A percentile compares a stretch with the other conserved stretches of the same genome.
Conservation (phyloP, 2,888 invertebrate genomes). For the Archips xylosteana region DNA sequence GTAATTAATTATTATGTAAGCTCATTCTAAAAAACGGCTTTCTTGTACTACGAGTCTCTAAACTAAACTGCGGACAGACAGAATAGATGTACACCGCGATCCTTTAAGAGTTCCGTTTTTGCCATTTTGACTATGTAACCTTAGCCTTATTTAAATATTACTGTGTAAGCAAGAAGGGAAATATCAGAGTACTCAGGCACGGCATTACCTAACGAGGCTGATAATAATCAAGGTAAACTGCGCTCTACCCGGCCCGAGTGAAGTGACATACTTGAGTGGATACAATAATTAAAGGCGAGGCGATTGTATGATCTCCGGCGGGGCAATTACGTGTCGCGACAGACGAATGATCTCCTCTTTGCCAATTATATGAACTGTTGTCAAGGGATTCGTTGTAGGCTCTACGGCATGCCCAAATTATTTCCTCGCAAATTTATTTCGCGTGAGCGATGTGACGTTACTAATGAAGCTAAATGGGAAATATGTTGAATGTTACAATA, state of each 20-base stretch:
- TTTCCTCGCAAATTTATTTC: background rate
- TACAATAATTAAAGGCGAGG: slow-evolving; percentile 37
- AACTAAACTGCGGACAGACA: too few relatives aligned
- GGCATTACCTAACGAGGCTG: slow-evolving; percentile 9
- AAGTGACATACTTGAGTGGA: slow-evolving; percentile 28
- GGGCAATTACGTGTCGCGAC: slow-evolving; percentile 37
- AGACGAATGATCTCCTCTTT: slow-evolving; percentile 35
- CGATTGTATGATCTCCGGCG: slow-evolving; percentile 29
- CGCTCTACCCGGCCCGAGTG: slow-evolving; percentile 8
- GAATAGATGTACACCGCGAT: too few relatives aligned
- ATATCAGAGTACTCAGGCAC: slow-evolving; percentile 9
- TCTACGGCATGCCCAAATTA: slow-evolving; percentile 15
- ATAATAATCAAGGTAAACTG: slow-evolving; percentile 30
- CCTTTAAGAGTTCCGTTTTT: too few relatives aligned
- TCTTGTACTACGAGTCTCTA: too few relatives aligned
- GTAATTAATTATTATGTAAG: too few relatives aligned
- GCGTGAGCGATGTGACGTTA: slow-evolving; percentile 3
- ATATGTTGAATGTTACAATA: background rate
- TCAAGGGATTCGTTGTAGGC: slow-evolving; percentile 21
- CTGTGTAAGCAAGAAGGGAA: background rate
- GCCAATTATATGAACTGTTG: slow-evolving; percentile 27
- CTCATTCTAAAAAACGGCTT: too few relatives aligned
- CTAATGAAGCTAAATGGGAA: slow-evolving; percentile 14
- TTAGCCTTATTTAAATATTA: background rate
- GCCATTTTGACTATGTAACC: too few relatives aligned